Evolutionary conservation across 1,140 invertebrate genomes (phyloP).

Genomic region (Caenorhabditis brenneri): DNA sequence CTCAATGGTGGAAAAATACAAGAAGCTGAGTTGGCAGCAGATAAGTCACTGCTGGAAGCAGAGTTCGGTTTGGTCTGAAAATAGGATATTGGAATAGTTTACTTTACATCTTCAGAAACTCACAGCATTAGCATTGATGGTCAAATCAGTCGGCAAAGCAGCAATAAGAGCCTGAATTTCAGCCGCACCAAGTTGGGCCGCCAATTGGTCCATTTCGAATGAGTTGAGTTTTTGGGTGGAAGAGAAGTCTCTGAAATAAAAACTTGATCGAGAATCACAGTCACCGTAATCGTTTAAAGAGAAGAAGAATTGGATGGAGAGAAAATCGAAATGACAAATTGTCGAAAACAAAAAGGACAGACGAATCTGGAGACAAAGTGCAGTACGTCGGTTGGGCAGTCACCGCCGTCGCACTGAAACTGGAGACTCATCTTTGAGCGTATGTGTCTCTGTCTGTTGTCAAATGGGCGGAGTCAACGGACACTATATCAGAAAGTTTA

Average conservation of each 20-base stretch:
- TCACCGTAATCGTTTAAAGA: constrained; percentile 16
- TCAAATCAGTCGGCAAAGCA: constrained; percentile 9
- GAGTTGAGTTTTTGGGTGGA: no score
- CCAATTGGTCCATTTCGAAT: constrained; percentile 37
- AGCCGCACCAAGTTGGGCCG: neutral
- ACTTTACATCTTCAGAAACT: no score
- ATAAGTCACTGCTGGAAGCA: neutral
- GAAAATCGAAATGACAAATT: constrained; percentile 31
- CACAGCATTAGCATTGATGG: neutral
- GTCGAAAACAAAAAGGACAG: constrained; percentile 36
- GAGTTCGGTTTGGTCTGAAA: neutral
- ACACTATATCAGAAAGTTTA: neutral
- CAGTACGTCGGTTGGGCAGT: neutral
- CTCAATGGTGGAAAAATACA: constrained; percentile 4
- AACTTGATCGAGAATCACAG: neutral
- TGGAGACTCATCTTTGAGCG: constrained; percentile 13
- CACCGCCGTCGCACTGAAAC: constrained; percentile 1
- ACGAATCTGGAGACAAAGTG: constrained; percentile 40
- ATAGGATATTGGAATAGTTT: neutral
- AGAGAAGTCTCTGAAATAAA: constrained; percentile 9
- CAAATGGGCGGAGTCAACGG: neutral
- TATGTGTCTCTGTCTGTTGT: neutral
- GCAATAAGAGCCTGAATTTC: constrained; percentile 25
- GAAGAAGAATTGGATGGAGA: neutral
- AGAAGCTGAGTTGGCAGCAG: neutral